Evolutionary conservation across 1,140 invertebrate genomes (phyloP), one percentile per base, ranked within the genome.

Genomic region (Cyrtorhinus lividipennis): DNA sequence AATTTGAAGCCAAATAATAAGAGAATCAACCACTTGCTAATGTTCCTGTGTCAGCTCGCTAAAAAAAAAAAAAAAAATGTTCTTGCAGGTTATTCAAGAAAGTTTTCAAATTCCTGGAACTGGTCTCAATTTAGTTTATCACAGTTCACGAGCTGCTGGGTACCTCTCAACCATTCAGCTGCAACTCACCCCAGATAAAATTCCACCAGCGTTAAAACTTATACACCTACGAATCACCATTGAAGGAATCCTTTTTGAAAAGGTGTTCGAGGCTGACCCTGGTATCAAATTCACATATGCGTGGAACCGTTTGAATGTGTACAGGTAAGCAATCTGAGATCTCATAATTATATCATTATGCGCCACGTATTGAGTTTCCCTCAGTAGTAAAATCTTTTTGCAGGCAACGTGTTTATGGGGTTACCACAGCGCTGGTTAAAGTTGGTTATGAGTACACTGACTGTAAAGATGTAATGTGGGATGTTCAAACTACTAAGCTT

Each of bases 231-330:
- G 87, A 64, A 95, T 95, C 38, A 92, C 89, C 0, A 93, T 98
- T 61, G 92, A 97, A 74, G 95, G 95, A 15, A 91, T 91, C 56
- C 75, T 93, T 0, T 93, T 94, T 69, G 88, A 96, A 70, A 92
- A 92, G 71, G 83, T 82, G 0, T 96, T 98, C 71, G 94, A 97
- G 73, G 94, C 95, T 0, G 92, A 96, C 76, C 90, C 92, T 1
- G 84, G 91, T 10, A 92, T 98, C 53, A 95, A 94, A 72, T 96
- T 93, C 71, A 95, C 92, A 0, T 98, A 95, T 71, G 86, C 92
- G 0, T 98, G 95, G 95, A 94, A 97, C 71, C 80, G 93, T 65
- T 75, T 92, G 1, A 98, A 98, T 72, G 92, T 95, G n/a, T 98
- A 97, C 71, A 71, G 72, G 73, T 74, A 53, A 20, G 48, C 5